These are phyloP conservation scores for Eucera pruinosa DNA, from an alignment of 2,888 invertebrate genomes.

Conservation along the genomic window DNA sequence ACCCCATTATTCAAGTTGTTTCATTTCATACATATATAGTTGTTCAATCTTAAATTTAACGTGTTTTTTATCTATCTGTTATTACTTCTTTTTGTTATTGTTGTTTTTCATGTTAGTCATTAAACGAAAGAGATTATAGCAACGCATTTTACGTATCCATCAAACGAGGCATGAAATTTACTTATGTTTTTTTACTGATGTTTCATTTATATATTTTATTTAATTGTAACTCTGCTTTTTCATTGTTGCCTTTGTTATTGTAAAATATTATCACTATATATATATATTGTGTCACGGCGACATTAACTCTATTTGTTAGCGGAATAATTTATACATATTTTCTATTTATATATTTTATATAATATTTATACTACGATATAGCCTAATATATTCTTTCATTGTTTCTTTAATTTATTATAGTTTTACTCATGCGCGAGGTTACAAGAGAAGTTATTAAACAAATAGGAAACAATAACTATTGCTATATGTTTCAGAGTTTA, in stretches of 20 bases:
- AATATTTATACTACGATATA: conserved; percentile 25
- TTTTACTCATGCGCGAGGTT: not conserved
- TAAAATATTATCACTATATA: not conserved
- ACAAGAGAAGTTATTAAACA: not conserved
- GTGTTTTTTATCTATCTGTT: conserved; percentile 24
- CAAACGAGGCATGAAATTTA: too few species aligned
- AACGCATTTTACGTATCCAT: not conserved
- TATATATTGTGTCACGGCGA: too few species aligned
- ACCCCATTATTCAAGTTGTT: not conserved
- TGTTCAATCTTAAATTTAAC: not conserved
- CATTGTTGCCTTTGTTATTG: conserved; percentile 30
- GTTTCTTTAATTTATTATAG: conserved; percentile 31
- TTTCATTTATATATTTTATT: too few species aligned
- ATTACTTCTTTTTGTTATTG: conserved; percentile 20
- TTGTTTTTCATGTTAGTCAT: conserved; percentile 23
- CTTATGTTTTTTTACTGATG: too few species aligned
- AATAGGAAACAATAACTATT: not conserved
- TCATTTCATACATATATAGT: not conserved
- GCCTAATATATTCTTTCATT: conserved; percentile 28
- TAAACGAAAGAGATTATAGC: conserved; percentile 7
- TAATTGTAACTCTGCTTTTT: conserved; percentile 2
- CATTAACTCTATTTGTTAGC: conserved; percentile 12
- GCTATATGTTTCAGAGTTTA: conserved; percentile 17
- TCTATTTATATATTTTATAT: conserved; percentile 30
- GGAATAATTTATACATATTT: conserved; percentile 9